Base-by-base conservation (phyloP, 2,113 vertebrate genomes). In the human (Homo sapiens) region DNA sequence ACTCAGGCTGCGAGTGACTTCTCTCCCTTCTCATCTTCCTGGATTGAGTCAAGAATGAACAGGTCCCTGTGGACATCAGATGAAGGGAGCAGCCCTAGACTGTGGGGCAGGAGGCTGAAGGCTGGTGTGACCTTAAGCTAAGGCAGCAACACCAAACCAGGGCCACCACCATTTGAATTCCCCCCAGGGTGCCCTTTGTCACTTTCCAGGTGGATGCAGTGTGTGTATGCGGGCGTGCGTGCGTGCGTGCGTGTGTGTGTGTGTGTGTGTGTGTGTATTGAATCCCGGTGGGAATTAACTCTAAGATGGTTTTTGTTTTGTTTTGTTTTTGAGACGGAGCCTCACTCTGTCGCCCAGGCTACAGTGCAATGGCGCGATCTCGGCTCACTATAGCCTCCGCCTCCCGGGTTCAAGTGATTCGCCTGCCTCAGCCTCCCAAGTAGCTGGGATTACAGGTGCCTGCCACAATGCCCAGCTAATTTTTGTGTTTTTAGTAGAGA, bases 161-260 rank as follows among this genome's bases (percentile, higher is more conserved):
- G 20, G 82, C 17, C 52, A 12, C 12, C 3, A 1, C 35, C 16
- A 10, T 79, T 59, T 78, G 78, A 73, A 38, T 3, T 57, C 40
- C 40, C 40, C 61, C n/a, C 20, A 38, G 12, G 27, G 27, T 13
- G 12, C 38, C 23, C 16, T 89, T 57, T 52, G 89, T n/a, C 38
- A 75, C 91, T 79, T 68, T 61, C 66, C 68, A 59, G 16, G 52
- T 40, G 38, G 35, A 75, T 32, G 5, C 27, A 27, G 52, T 43
- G 23, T 38, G 50, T 50, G 20, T 0, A 5, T 61, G 10, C 2
- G 57, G 0, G 8, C 4, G 57, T 1, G 59, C 2, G 25, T 2
- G 59, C 2, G 59, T 12, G 59, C 3, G 57, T 57, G 57, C 12
- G 59, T 27, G 25, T 27, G 59, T 12, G 59, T 27, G 25, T 12